Evolutionary conservation across 2,113 vertebrate species (phyloP).

Genomic region (Marcusenius ussheri): DNA sequence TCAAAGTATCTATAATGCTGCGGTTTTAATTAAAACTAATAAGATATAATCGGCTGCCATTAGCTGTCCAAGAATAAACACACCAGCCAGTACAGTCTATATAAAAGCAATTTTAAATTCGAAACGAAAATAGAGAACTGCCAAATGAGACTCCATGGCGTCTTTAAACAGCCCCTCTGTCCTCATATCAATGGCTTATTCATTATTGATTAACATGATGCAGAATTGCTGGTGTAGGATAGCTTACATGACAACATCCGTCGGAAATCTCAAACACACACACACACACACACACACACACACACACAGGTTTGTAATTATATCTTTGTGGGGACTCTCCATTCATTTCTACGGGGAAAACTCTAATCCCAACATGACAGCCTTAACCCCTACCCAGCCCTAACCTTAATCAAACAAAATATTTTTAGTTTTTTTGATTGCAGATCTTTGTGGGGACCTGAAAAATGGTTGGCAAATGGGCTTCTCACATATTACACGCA

Average conservation of each 20-base stretch:
- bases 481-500: background rate
- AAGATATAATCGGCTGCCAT: background rate
- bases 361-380: background rate
- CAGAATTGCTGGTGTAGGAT: background rate
- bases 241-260: background rate
- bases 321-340: background rate
- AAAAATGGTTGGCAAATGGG: background rate
- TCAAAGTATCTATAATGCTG: background rate
- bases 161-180: background rate
- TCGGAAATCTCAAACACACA: background rate
- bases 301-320: background rate
- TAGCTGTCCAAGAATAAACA: background rate
- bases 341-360: background rate
- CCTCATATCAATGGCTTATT: conserved; percentile 9
- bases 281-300: background rate
- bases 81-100: background rate
- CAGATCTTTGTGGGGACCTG: background rate
- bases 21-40: background rate
- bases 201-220: background rate
- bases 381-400: background rate
- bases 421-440: no score
- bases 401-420: background rate
- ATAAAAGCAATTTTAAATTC: conserved; percentile 20
- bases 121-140: background rate
- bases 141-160: background rate